Base-by-base conservation (phyloP, 2,888 invertebrate species). In the Dioctria linearis region DNA sequence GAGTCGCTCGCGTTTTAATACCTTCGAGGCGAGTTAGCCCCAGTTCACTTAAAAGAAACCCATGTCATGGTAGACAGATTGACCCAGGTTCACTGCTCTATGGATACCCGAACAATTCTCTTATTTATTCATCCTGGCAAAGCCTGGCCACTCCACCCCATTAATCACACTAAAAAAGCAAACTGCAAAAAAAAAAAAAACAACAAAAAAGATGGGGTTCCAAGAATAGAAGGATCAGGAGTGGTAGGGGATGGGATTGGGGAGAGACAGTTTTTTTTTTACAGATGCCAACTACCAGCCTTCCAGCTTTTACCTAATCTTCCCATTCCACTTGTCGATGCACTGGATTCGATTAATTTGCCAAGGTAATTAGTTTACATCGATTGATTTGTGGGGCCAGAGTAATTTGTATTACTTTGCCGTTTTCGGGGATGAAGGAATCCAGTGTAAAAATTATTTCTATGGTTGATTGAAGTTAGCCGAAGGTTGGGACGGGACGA, bases 121-220 rank as follows among this genome's bases (percentile, higher is more conserved):
- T 71, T 71, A 71, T 71, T 71, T 71, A 71, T 71, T 71, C 40
- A 54, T 46, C n/a, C 54, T 71, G 54, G 51, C 71, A 51, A 71
- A 71, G 46, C 39, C 71, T 54, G 25, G 5, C 25, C 37, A 51
- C 25, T 51, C 71, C 37, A 11, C 39, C 54, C 51, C 54, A 71
- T 71, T 71, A 71, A 71, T 71, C 71, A 71, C 71, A 54, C 71
- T 71, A 71, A 71, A 71, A 69, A 71, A 71, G 71, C 25, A 71
- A 54, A 51, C 54, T 54, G 39, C n/a, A n/a, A 51, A 71, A 71
- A 71, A 71, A 42, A 37, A n/a, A 25, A 51, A 71, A 42, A 43
- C n/a, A 54, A 37, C 71, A 25, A n/a, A n/a, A 25, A 25, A 25
- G 25, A 25, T 25, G 25, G 25, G 25, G 25, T 25, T 25, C 25